These are phyloP conservation scores for Thereva unica DNA, from an alignment of 2,888 invertebrate genomes.

Conservation along the genomic window DNA sequence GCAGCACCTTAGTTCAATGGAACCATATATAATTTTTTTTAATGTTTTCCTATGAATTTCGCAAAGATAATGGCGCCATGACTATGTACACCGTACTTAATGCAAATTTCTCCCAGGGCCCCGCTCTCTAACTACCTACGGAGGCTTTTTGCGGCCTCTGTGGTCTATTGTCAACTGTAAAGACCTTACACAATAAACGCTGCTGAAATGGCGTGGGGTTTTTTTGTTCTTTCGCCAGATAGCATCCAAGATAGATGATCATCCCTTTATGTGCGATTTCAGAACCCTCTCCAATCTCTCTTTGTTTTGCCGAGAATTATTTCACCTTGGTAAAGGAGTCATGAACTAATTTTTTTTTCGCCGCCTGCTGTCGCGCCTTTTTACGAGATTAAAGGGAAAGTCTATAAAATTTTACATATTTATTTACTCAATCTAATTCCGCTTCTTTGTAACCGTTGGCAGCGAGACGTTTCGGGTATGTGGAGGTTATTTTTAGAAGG, in stretches of 20 bases:
- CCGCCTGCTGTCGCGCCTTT: background rate
- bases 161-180: slow-evolving; percentile 13
- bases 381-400: too few relatives aligned
- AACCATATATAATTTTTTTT: slow-evolving; percentile 7
- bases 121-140: background rate
- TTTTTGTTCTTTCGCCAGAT: slow-evolving; percentile 12
- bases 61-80: slow-evolving; percentile 32
- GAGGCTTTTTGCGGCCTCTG: slow-evolving; percentile 14
- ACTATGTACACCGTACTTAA: slow-evolving; percentile 35
- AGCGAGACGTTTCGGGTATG: too few relatives aligned
- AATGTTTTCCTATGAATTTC: slow-evolving; percentile 16
- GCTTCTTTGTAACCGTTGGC: too few relatives aligned
- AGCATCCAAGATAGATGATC: slow-evolving; percentile 13
- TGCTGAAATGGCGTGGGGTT: background rate
- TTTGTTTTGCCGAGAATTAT: background rate
- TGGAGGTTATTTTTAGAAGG: too few relatives aligned
- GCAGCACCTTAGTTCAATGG: background rate
- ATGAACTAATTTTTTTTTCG: slow-evolving; percentile 1
- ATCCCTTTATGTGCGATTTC: slow-evolving; percentile 17
- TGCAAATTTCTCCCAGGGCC: slow-evolving; percentile 33
- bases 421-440: too few relatives aligned
- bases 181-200: slow-evolving; percentile 7
- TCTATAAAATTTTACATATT: too few relatives aligned
- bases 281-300: background rate
- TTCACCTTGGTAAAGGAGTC: background rate